Base-by-base conservation (phyloP, 2,888 invertebrate species). In the Macaria notata region DNA sequence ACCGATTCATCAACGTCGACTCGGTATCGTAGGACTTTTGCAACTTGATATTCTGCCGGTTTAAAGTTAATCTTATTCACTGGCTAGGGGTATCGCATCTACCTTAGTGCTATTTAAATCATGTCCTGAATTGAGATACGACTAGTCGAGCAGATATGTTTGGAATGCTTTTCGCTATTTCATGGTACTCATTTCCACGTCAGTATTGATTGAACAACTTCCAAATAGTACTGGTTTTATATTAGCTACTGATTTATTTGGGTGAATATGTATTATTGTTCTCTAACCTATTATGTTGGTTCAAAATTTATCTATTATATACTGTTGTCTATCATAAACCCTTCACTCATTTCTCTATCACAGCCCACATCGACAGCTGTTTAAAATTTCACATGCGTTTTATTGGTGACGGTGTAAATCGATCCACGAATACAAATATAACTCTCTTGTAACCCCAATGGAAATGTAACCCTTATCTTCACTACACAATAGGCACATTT, bases 341-440 rank as follows among this genome's bases (percentile, higher is more conserved):
- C 46, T 49, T 46, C 51, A 53, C 51, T 46, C 46, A 52, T 59
- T 52, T 54, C 42, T 53, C 51, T 43, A 49, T 46, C 8, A 31
- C 46, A 54, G 43, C 56, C 39, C 45, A 50, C 67, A 68, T 66
- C 66, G 69, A 70, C 71, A 69, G 66, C 67, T 72, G 69, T 70
- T 75, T 73, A 72, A 72, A 71, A 71, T 72, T 71, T 67, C 70
- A 68, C 70, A 63, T 72, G 61, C 65, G 69, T 73, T 75, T 75
- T 72, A 73, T 75, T 72, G 67, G 71, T 69, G 71, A 66, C 68
- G 59, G 59, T 72, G 70, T 70, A 67, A 73, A 75, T 73, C 71
- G 73, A 73, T 76, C 64, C 56, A 60, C 33, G 63, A 66, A 64
- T 68, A 71, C 70, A 68, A 65, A 66, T 71, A 71, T 71, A 63